phyloP scores from a whole-genome alignment of 2,113 vertebrate genomes.

The Probosciger aterrimus region DNA sequence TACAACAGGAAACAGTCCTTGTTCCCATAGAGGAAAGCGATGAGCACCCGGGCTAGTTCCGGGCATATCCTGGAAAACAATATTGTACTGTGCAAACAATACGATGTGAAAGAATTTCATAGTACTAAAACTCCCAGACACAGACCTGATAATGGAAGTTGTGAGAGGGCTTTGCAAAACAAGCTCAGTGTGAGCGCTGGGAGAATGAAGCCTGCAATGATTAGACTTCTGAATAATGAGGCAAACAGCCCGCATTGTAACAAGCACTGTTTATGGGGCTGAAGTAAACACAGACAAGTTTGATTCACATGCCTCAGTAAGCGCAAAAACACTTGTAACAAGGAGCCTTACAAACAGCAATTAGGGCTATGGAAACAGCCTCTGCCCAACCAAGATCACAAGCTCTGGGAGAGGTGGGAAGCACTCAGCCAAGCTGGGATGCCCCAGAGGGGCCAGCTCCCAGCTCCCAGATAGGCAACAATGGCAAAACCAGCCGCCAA shows the following conservation, averaged over 20 bases:
- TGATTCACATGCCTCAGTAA: conserved; percentile 52
- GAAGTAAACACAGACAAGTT: conserved; percentile 43
- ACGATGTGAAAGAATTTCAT: conserved; percentile 8
- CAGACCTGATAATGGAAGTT: background rate
- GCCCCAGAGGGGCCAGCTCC: background rate
- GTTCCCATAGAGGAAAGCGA: background rate
- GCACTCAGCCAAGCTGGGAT: background rate
- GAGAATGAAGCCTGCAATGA: background rate
- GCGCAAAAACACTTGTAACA: conserved; percentile 37
- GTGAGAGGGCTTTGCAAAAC: conserved; percentile 13
- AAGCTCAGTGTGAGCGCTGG: background rate
- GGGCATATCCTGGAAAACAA: background rate
- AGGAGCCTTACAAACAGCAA: conserved; percentile 41
- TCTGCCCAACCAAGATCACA: conserved; percentile 6
- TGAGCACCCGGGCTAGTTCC: background rate
- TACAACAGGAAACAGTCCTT: background rate
- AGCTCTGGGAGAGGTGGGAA: background rate
- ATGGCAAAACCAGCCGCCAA: background rate
- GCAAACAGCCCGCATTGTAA: conserved; percentile 13
- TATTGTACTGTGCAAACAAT: background rate
- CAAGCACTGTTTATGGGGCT: conserved; percentile 25
- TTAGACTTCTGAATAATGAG: conserved; percentile 25
- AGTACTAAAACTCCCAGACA: background rate
- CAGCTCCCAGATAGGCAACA: background rate
- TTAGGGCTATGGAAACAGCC: conserved; percentile 42